phyloP scores from a whole-genome alignment of 1,140 invertebrate genomes.

The Mylabris phalerata region DNA sequence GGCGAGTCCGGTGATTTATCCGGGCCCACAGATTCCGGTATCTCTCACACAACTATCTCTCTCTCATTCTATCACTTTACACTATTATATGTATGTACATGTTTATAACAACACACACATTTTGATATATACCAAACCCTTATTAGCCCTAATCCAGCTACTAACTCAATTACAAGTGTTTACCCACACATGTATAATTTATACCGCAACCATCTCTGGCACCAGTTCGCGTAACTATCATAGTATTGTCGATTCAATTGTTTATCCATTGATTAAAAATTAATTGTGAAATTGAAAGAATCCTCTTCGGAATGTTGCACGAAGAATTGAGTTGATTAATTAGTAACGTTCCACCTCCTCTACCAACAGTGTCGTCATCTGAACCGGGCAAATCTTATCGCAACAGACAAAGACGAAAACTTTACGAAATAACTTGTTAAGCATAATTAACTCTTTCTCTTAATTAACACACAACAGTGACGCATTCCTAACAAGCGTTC shows the following conservation, averaged over 20 bases:
- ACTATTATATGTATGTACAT: background rate
- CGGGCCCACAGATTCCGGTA: slow-evolving; percentile 35
- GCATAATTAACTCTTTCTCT: slow-evolving; percentile 41
- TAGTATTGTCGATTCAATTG: no score
- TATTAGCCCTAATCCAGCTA: slow-evolving; percentile 34
- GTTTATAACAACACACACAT: slow-evolving; percentile 33
- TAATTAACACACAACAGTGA: slow-evolving; percentile 39
- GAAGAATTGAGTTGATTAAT: background rate
- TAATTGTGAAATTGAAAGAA: no score
- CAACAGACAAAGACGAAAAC: slow-evolving; percentile 28
- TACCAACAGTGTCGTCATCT: no score
- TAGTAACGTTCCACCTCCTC: no score
- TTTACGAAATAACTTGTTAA: slow-evolving; percentile 38
- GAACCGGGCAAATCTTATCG: no score
- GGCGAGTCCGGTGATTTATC: slow-evolving; percentile 42
- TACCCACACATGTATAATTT: slow-evolving; percentile 24
- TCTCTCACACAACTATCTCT: slow-evolving; percentile 15
- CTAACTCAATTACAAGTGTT: slow-evolving; percentile 37
- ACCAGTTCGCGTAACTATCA: no score
- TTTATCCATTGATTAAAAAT: no score
- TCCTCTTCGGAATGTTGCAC: background rate
- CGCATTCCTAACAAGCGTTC: slow-evolving; percentile 33
- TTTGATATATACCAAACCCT: slow-evolving; percentile 38
- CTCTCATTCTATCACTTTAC: background rate
- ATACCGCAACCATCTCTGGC: slow-evolving; percentile 3